phyloP scores from a whole-genome alignment of 2,113 vertebrate genomes.

The Sphyrna mokarran region DNA sequence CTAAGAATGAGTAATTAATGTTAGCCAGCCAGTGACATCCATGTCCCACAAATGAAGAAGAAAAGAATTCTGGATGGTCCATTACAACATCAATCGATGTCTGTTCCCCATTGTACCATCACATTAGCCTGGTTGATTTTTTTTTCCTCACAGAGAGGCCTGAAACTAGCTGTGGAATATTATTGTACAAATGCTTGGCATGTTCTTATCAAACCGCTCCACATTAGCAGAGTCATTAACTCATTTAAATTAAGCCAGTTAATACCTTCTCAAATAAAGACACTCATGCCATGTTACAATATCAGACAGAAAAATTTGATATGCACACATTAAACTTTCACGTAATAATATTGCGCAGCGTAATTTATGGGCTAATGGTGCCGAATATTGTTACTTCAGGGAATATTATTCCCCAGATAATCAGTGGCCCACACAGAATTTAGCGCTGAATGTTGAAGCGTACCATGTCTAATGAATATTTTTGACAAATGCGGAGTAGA shows the following conservation, averaged over 20 bases:
- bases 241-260: not conserved
- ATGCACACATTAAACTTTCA: not conserved
- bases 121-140: not conserved
- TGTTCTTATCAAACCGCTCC: not conserved
- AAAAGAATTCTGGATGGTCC: not conserved
- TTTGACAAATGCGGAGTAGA: not conserved
- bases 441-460: not conserved
- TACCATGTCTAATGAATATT: conserved; percentile 4
- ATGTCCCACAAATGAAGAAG: too few relatives aligned
- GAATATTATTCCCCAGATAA: not conserved
- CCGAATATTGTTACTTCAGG: not conserved
- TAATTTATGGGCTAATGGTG: not conserved
- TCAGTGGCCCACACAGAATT: not conserved
- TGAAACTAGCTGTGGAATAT: not conserved
- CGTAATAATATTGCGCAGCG: not conserved
- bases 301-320: not conserved
- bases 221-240: not conserved
- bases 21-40: too few relatives aligned
- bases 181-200: not conserved
- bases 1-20: too few relatives aligned
- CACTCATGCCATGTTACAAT: not conserved
- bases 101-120: not conserved
- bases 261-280: not conserved
- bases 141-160: not conserved
- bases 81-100: not conserved